These are phyloP conservation scores for Podarcis siculus DNA, from an alignment of 2,797 vertebrate species.

Conservation along the genomic window DNA sequence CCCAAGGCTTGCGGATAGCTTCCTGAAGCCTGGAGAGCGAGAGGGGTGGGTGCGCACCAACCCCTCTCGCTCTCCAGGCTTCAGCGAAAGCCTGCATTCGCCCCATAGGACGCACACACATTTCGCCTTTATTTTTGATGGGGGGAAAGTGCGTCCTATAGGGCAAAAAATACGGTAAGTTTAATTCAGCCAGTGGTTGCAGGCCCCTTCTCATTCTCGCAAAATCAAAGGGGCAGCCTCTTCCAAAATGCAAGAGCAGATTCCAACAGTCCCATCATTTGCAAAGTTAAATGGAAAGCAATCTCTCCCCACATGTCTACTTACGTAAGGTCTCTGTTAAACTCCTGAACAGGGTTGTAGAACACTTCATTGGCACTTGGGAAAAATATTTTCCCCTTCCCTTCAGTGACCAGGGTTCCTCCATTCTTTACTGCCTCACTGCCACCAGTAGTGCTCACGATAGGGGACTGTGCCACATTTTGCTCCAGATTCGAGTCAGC, in stretches of 20 bases:
- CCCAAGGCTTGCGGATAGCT: no score
- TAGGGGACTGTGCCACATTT: background rate
- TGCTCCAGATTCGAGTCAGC: background rate
- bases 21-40: no score
- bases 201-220: background rate
- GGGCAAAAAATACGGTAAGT: no score
- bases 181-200: background rate
- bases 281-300: background rate
- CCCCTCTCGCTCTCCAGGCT: no score
- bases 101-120: no score
- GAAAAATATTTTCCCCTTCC: conserved; percentile 86
- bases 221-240: background rate
- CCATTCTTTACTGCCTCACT: conserved; percentile 64
- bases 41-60: no score
- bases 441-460: conserved; percentile 25
- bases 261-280: background rate
- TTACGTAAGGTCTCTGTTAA: conserved; percentile 95
- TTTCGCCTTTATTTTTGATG: no score
- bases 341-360: conserved; percentile 96
- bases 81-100: no score
- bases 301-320: conserved; percentile 45
- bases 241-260: background rate
- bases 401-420: conserved; percentile 86
- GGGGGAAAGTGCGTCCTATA: no score
- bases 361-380: conserved; percentile 91